Evolutionary conservation across 2,888 invertebrate species (phyloP).

Genomic region (Hymenopus coronatus): DNA sequence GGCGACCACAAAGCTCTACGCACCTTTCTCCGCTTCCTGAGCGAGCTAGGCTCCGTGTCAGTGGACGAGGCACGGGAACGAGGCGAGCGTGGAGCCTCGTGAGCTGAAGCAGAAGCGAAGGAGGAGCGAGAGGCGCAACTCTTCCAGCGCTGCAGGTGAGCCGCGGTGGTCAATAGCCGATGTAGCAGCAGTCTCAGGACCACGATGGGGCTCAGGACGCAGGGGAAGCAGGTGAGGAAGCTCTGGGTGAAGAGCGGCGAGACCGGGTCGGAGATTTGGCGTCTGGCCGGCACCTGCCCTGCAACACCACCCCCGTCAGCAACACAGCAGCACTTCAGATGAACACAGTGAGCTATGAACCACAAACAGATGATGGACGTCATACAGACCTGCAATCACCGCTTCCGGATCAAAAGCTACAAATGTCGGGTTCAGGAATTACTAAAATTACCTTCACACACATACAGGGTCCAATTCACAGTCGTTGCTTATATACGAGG

Average conservation of each 20-base stretch:
- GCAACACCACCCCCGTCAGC: constrained; percentile 29
- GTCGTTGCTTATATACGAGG: too few species aligned
- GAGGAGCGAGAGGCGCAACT: constrained; percentile 48
- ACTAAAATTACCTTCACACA: too few species aligned
- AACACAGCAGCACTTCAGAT: not conserved
- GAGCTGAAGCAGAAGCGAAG: constrained; percentile 46
- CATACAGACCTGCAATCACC: too few species aligned
- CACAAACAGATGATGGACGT: not conserved
- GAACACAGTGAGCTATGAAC: not conserved
- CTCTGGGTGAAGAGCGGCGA: constrained; percentile 43
- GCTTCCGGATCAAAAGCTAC: too few species aligned
- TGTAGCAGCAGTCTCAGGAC: constrained; percentile 55
- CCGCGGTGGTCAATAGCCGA: constrained; percentile 52
- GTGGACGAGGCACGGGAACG: constrained; percentile 46
- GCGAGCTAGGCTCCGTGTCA: constrained; percentile 46
- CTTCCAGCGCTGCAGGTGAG: constrained; percentile 49
- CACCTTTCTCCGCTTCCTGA: constrained; percentile 46
- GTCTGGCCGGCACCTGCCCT: constrained; percentile 35
- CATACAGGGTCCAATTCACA: too few species aligned
- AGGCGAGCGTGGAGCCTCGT: constrained; percentile 43
- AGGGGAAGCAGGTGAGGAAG: constrained; percentile 49
- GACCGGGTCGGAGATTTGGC: constrained; percentile 39
- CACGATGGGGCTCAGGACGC: constrained; percentile 55
- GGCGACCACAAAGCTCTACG: constrained; percentile 1
- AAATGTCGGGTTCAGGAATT: too few species aligned